Evolutionary conservation across 1,140 invertebrate species (phyloP).

Genomic region (Drosophila pallidifrons): DNA sequence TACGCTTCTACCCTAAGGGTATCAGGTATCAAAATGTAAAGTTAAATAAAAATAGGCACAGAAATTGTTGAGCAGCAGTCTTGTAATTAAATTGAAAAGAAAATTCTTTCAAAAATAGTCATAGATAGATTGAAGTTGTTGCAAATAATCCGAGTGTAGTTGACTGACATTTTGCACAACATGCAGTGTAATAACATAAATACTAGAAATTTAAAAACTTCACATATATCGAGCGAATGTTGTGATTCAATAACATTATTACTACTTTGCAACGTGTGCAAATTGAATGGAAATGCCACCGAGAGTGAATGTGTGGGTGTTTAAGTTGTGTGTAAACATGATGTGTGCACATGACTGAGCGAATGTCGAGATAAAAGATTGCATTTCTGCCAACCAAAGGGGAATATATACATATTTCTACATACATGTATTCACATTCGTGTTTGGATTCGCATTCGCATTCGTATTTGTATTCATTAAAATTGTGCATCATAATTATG

Average conservation of each 20-base stretch:
- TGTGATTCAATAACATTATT: conserved; percentile 23
- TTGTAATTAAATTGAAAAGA: not conserved
- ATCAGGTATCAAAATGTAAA: no score
- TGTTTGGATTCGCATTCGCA: not conserved
- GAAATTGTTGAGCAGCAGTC: not conserved
- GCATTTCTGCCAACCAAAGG: not conserved
- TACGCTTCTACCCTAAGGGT: no score
- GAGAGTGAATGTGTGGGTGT: not conserved
- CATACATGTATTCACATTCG: not conserved
- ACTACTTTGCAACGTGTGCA: conserved; percentile 3
- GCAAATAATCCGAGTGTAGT: no score
- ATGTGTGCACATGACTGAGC: conserved; percentile 9
- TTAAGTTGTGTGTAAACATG: conserved; percentile 1
- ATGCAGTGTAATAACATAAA: not conserved
- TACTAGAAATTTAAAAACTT: not conserved
- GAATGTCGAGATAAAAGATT: conserved; percentile 6
- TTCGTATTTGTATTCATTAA: conserved; percentile 5
- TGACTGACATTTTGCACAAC: not conserved
- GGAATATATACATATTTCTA: not conserved
- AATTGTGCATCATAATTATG: not conserved
- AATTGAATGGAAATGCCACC: not conserved
- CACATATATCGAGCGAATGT: conserved; percentile 2
- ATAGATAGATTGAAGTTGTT: no score
- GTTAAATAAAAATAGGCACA: no score
- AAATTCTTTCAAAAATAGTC: no score